phyloP scores from a whole-genome alignment of 2,888 invertebrate species.

The Brenthis daphne region DNA sequence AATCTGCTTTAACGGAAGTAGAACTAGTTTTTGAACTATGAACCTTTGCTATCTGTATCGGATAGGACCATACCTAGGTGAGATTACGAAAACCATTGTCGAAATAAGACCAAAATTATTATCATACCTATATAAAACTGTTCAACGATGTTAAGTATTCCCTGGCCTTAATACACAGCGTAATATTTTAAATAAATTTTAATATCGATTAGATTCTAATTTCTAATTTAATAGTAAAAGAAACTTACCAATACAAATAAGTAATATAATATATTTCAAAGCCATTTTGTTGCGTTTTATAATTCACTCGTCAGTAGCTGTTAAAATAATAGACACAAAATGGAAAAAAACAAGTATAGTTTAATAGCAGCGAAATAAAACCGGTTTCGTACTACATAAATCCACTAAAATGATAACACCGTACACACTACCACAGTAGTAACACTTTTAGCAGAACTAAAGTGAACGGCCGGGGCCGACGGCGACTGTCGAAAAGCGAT shows the following conservation, averaged over 20 bases:
- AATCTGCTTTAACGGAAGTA: constrained; percentile 21
- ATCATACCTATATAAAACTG: background rate
- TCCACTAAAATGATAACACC: constrained; percentile 1
- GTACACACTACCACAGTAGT: background rate
- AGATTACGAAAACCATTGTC: constrained; percentile 11
- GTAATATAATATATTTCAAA: constrained; percentile 43
- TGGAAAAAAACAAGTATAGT: constrained; percentile 15
- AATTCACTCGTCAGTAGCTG: background rate
- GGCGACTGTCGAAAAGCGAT: too few relatives aligned
- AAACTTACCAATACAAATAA: constrained; percentile 46
- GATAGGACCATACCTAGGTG: background rate
- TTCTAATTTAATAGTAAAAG: constrained; percentile 2
- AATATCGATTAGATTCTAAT: constrained; percentile 7
- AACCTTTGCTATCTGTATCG: constrained; percentile 22
- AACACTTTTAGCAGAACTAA: constrained; percentile 15
- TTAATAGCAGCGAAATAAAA: constrained; percentile 7
- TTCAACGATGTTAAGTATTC: background rate
- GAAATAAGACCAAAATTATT: background rate
- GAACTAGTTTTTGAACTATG: constrained; percentile 23
- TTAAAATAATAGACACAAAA: constrained; percentile 10
- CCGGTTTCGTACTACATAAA: constrained; percentile 24
- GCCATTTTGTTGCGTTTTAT: constrained; percentile 37
- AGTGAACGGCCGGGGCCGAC: background rate
- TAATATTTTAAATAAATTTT: background rate
- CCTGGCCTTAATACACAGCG: background rate